Evolutionary conservation across 2,113 vertebrate genomes (phyloP).

Genomic region (Phycodurus eques): DNA sequence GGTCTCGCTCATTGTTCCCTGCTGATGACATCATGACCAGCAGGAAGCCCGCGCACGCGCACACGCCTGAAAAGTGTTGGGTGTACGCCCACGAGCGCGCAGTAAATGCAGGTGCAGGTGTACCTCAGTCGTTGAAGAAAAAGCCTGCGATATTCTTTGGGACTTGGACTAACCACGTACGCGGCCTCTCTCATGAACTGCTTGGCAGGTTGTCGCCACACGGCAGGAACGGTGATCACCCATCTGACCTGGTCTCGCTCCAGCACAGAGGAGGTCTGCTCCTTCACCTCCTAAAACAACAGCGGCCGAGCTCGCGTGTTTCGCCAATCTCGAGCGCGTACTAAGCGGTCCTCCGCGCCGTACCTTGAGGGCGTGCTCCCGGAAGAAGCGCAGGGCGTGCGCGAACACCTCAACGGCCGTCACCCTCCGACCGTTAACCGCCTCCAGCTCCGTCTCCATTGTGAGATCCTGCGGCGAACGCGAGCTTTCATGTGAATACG

Average conservation of each 20-base stretch:
- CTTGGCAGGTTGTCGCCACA: slow-evolving; percentile 97
- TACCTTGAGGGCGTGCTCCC: slow-evolving; percentile 89
- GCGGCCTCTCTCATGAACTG: slow-evolving; percentile 98
- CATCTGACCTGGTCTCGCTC: slow-evolving; percentile 82
- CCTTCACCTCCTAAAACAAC: slow-evolving; percentile 82
- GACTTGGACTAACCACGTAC: slow-evolving; percentile 78
- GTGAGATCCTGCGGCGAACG: slow-evolving; percentile 72
- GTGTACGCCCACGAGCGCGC: slow-evolving; percentile 8
- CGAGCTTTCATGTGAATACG: no score
- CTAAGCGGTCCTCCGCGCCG: no score
- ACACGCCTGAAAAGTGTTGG: not conserved
- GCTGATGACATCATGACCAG: slow-evolving; percentile 65
- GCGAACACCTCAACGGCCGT: slow-evolving; percentile 89
- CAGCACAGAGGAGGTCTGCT: slow-evolving; percentile 79
- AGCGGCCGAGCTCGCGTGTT: not conserved
- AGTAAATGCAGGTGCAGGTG: not conserved
- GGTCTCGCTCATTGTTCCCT: slow-evolving; percentile 72
- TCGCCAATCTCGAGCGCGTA: no score
- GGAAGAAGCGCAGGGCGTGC: slow-evolving; percentile 89
- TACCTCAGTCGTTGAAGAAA: no score
- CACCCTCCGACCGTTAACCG: slow-evolving; percentile 84
- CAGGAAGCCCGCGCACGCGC: slow-evolving; percentile 53
- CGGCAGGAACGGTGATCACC: slow-evolving; percentile 95
- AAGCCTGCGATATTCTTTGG: no score
- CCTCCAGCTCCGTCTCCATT: slow-evolving; percentile 86